Evolutionary conservation across 1,140 invertebrate genomes (phyloP), one percentile per base, ranked within the genome.

Genomic region (Zaprionus africanus): DNA sequence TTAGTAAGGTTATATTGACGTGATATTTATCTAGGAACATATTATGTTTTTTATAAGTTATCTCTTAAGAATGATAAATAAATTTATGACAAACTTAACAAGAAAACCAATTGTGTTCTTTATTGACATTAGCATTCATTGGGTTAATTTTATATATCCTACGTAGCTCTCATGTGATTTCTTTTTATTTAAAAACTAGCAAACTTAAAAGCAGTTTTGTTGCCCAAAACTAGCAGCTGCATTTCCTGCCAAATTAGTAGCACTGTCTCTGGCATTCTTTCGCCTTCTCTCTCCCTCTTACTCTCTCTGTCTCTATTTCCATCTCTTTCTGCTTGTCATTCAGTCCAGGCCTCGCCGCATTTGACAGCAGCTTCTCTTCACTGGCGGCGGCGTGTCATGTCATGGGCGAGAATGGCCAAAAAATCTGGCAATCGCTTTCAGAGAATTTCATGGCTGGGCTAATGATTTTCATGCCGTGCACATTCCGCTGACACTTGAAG

Each of bases 381-480:
- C 38, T 22, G 12, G 4, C 58, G 13, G 17, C 59, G 36, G 31
- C 41, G 68, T 62, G 69, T 60, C 26, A 78, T 78, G 75, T 63
- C 58, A 58, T 59, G 62, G 17, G 17, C n/a, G 36, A 74, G 79
- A 81, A 76, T 71, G 58, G 60, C 41, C 61, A 56, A 87, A 86
- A 86, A 83, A 81, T 87, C 84, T 88, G 87, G 78, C 79, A 83
- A 74, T 81, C 70, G 69, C 77, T 78, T 87, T 82, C 73, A 69
- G 57, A 70, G 76, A 80, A 78, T 79, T 81, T 81, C 80, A 83
- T 83, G 64, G 72, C 66, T 57, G 56, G 70, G 74, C 84, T 88
- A 83, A 88, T 87, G 81, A 87, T 83, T 87, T 87, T 76, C 84
- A 82, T 80, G 85, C 79, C 72, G 65, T 77, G 69, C 60, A 69